phyloP scores from a whole-genome alignment of 1,140 invertebrate genomes.

The Babylonia areolata region DNA sequence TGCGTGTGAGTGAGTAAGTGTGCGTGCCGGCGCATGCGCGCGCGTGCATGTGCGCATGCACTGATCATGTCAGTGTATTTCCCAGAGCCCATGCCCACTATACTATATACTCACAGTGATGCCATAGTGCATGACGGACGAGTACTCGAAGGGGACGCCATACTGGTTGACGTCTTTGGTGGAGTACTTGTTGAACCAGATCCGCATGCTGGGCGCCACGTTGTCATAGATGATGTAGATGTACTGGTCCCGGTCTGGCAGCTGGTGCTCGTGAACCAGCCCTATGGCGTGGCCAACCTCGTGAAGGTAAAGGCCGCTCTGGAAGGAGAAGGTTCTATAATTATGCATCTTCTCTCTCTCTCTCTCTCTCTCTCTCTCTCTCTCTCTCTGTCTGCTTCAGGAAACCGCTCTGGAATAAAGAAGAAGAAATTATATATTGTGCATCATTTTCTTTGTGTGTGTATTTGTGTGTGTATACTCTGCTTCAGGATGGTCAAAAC shows the following conservation, averaged over 20 bases:
- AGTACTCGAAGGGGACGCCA: conserved; percentile 67
- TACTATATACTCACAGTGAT: conserved; percentile 71
- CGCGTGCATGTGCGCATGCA: too few species aligned
- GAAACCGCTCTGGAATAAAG: too few species aligned
- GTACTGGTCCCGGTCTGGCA: conserved; percentile 73
- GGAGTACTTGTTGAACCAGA: conserved; percentile 73
- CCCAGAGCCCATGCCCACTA: neutral
- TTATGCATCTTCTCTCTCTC: too few species aligned
- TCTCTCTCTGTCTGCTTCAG: too few species aligned
- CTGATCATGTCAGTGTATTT: neutral
- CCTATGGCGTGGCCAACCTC: conserved; percentile 76
- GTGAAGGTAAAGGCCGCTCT: conserved; percentile 74
- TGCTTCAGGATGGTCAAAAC: too few species aligned
- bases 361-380: too few species aligned
- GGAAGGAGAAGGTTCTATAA: too few species aligned
- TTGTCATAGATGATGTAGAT: conserved; percentile 75
- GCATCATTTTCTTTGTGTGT: too few species aligned
- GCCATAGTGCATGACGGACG: conserved; percentile 78
- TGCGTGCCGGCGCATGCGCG: too few species aligned
- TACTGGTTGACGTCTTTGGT: conserved; percentile 63
- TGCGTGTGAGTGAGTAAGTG: too few species aligned
- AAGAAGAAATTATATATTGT: too few species aligned
- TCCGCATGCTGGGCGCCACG: conserved; percentile 67
- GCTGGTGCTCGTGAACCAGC: conserved; percentile 77
- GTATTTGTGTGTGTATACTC: too few species aligned